phyloP scores from a whole-genome alignment of 1,140 invertebrate genomes.

The Euura lappo region DNA sequence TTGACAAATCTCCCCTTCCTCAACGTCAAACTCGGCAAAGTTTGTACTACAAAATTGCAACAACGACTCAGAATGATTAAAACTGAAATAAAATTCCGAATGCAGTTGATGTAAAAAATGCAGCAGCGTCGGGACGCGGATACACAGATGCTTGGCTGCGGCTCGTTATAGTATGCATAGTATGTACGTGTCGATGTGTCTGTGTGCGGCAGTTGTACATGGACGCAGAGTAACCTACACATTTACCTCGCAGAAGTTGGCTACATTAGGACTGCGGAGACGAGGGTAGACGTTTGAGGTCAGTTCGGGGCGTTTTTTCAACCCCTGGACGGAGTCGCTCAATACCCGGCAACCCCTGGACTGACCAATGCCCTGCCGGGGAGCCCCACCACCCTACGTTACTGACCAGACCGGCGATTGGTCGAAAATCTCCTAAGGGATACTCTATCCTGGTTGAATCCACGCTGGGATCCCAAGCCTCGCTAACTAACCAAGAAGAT shows the following conservation, averaged over 20 bases:
- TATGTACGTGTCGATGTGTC: background rate
- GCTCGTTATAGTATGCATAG: background rate
- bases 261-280: constrained; percentile 52
- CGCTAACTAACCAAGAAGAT: constrained; percentile 57
- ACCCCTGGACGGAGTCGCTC: constrained; percentile 55
- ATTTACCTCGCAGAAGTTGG: constrained; percentile 15
- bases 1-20: background rate
- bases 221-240: background rate
- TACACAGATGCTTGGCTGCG: background rate
- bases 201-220: background rate
- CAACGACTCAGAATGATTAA: background rate
- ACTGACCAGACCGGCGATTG: constrained; percentile 59
- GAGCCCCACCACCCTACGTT: constrained; percentile 44
- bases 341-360: constrained; percentile 53
- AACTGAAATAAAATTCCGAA: no score
- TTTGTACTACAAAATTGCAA: background rate
- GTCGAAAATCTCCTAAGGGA: constrained; percentile 53
- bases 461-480: constrained; percentile 47
- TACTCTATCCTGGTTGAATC: constrained; percentile 52
- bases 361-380: constrained; percentile 57
- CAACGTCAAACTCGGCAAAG: background rate
- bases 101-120: no score
- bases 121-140: no score
- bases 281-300: constrained; percentile 61
- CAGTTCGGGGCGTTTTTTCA: constrained; percentile 61